Conservation (phyloP, 1,140 invertebrate genomes). For the Diabrotica undecimpunctata region DNA sequence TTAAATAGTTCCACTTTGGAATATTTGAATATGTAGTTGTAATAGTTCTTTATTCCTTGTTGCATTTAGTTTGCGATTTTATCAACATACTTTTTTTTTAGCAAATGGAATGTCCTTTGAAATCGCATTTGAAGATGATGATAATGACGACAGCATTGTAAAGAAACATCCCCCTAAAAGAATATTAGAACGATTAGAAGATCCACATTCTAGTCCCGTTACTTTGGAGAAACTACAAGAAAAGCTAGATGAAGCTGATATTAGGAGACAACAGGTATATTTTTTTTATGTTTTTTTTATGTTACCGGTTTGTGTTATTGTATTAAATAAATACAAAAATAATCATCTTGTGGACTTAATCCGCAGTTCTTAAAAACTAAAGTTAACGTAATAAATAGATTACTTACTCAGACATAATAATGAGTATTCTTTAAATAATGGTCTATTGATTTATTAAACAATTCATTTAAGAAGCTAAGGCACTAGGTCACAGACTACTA, state of each 20-base stretch:
- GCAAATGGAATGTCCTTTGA: constrained; percentile 58
- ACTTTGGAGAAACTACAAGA: constrained; percentile 61
- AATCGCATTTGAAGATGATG: constrained; percentile 55
- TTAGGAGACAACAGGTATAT: constrained; percentile 51
- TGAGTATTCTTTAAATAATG: neutral
- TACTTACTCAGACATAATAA: neutral
- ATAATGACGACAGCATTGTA: constrained; percentile 48
- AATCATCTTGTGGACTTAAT: neutral
- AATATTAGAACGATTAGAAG: constrained; percentile 58
- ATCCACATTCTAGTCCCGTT: constrained; percentile 49
- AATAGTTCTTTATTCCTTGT: too few species aligned
- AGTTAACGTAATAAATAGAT: neutral
- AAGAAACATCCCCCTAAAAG: constrained; percentile 57
- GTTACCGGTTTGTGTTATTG: neutral
- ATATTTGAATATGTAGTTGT: too few species aligned
- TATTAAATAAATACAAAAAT: neutral
- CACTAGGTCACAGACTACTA: too few species aligned
- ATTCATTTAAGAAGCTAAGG: neutral
- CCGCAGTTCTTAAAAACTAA: too few species aligned
- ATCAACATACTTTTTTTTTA: constrained; percentile 24
- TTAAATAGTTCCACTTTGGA: too few species aligned
- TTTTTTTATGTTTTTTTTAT: neutral
- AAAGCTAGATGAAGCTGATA: constrained; percentile 66
- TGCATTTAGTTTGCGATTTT: too few species aligned
- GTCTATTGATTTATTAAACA: neutral